Base-by-base conservation (phyloP, 2,888 invertebrate species). In the Cistogaster globosa region DNA sequence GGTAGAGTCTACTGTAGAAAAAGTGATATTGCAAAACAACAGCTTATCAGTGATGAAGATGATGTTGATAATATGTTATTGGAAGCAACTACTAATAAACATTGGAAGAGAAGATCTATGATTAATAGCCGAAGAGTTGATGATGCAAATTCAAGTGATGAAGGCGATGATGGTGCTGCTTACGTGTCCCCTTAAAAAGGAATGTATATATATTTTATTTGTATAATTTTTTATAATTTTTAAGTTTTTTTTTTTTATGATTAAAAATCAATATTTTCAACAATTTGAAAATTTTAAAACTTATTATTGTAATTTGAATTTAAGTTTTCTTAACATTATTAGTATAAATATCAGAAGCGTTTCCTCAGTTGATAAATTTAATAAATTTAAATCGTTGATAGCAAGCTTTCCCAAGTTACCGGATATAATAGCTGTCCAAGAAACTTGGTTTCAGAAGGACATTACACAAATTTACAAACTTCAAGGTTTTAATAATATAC, bases 361-460 rank as follows among this genome's bases (percentile, higher is more conserved):
- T 58, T 71, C 63, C 11, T 67, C 65, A 16, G 20, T 76, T 16
- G 45, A 55, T 20, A 65, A 76, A 65, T 76, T 76, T 48, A 58
- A 76, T 58, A 57, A 76, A 65, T 65, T 76, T 65, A 76, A 76
- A 16, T n/a, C 57, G 4, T 57, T 76, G 14, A 26, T 65, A 14
- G 65, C 65, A 18, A 57, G 16, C 38, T 18, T 58, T 76, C 7
- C 36, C 67, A 11, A 65, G 36, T 26, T 75, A 18, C 75, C 75
- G 20, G 67, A 65, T 67, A 32, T 65, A 26, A 65, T 65, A 42
- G 63, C 75, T 1, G 20, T 75, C n/a, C 65, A 75, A 20, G 63
- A 75, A 53, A 75, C 75, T 16, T 75, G 75, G 75, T 65, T 65
- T 42, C 38, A 45, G 20, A 36, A 62, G 9, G 36, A 60, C 2